These are phyloP conservation scores for Drosophila mojavensis DNA, from an alignment of 1,140 invertebrate species.

Conservation along the genomic window DNA sequence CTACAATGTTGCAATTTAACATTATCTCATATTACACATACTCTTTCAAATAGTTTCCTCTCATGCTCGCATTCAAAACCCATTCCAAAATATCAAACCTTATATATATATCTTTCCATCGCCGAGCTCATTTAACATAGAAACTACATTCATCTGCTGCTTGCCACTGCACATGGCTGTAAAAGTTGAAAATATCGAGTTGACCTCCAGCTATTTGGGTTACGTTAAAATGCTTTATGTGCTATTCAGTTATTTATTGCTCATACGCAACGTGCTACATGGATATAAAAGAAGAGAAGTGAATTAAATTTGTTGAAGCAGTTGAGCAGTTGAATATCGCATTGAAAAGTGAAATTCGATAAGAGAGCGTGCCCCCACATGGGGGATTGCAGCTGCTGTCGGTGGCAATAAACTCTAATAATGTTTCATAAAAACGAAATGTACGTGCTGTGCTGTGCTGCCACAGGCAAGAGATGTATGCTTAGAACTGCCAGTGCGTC, in stretches of 20 bases:
- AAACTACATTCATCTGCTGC: too few species aligned
- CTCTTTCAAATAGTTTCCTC: too few species aligned
- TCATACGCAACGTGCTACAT: constrained; percentile 36
- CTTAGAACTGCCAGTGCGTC: background rate
- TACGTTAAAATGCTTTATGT: background rate
- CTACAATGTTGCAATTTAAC: too few species aligned
- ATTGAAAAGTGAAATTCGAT: constrained; percentile 15
- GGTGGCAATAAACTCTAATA: constrained; percentile 13
- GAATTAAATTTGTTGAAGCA: too few species aligned
- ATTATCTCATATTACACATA: too few species aligned
- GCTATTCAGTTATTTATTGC: constrained; percentile 36
- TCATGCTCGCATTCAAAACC: too few species aligned
- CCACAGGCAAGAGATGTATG: background rate
- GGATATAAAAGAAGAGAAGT: constrained; percentile 2
- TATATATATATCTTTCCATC: background rate
- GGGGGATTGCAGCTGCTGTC: background rate
- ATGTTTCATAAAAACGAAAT: constrained; percentile 20
- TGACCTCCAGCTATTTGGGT: constrained; percentile 5
- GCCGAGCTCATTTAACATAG: background rate
- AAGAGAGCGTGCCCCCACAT: background rate
- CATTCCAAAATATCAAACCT: too few species aligned
- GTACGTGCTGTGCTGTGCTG: constrained; percentile 12
- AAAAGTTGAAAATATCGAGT: background rate
- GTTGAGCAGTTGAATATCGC: too few species aligned
- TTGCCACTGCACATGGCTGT: background rate